Base-by-base conservation (phyloP, 1,140 invertebrate genomes). In the Araneus ventricosus region DNA sequence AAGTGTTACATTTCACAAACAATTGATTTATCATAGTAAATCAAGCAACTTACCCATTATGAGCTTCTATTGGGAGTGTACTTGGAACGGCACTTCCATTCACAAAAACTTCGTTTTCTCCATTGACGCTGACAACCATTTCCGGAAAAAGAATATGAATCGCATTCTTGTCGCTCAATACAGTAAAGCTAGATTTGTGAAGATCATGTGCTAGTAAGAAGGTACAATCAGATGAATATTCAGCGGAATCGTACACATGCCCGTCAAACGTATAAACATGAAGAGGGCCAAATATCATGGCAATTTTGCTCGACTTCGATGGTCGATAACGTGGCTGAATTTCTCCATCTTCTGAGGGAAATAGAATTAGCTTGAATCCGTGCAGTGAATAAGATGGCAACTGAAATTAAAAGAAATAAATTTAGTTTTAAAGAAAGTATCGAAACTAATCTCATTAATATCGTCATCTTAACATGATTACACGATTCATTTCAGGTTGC, bases 101-200 rank as follows among this genome's bases (percentile, higher is more conserved):
- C 6, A 92, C 57, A 59, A 90, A 94, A 8, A 94, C 85, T 52
- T 89, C 45, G 37, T 87, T 63, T 61, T 92, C 45, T 37, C 30
- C 37, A 57, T 92, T 80, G 24, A 94, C 63, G 10, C 85, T 57
- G 17, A 94, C 30, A 1, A 59, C 34, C 61, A 94, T 86, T 79
- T 94, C 93, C 0, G 93, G 93, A 20, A 94, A 94, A 24, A 92
- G n/a, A 20, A 92, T 22, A 57, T 94, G 90, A 63, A 94, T 52
- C n/a, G 70, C 17, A 45, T 59, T 80, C 27, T 92, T n/a, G 6
- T 67, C 37, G 61, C 45, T 61, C 24, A 94, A 27, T 4, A 88
- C 63, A 8, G 90, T 79, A 86, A 94, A 94, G 2, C 22, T 8
- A 22, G 85, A 84, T 82, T 45, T 57, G 1, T 30, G 61, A 22